These are phyloP conservation scores for Enteromius paludinosus DNA, from an alignment of 2,797 vertebrate species.

Conservation along the genomic window DNA sequence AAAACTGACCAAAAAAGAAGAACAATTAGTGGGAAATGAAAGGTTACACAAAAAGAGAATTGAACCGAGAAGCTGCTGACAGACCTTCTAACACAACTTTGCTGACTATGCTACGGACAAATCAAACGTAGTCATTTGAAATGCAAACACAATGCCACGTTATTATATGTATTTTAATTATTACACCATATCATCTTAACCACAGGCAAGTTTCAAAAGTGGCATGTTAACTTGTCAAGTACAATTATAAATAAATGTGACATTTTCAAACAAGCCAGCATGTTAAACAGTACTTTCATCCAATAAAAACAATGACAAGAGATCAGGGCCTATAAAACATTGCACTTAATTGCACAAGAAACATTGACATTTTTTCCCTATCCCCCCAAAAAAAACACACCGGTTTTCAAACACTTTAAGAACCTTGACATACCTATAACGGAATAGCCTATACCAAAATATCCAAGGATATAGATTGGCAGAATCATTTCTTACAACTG, in stretches of 20 bases:
- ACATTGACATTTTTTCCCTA: too few species aligned
- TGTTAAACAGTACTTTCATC: background rate
- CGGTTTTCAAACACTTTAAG: background rate
- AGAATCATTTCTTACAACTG: background rate
- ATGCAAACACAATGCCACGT: background rate
- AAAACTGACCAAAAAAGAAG: constrained; percentile 60
- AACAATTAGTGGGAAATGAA: constrained; percentile 25
- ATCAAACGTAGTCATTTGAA: background rate
- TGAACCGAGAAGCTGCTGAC: background rate
- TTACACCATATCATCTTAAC: background rate
- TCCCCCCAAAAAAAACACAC: too few species aligned
- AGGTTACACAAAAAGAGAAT: background rate
- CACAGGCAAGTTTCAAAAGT: background rate
- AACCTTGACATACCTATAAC: background rate
- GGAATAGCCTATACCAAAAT: background rate
- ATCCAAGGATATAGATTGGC: background rate
- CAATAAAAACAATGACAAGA: background rate
- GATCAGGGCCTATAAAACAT: background rate
- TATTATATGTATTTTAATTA: background rate
- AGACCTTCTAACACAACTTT: background rate
- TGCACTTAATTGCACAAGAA: background rate
- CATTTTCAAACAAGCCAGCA: background rate
- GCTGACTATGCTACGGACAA: background rate
- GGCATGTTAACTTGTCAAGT: background rate
- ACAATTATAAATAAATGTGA: background rate